Conservation (phyloP, 2,797 vertebrate species). For the Fundulus diaphanus region DNA sequence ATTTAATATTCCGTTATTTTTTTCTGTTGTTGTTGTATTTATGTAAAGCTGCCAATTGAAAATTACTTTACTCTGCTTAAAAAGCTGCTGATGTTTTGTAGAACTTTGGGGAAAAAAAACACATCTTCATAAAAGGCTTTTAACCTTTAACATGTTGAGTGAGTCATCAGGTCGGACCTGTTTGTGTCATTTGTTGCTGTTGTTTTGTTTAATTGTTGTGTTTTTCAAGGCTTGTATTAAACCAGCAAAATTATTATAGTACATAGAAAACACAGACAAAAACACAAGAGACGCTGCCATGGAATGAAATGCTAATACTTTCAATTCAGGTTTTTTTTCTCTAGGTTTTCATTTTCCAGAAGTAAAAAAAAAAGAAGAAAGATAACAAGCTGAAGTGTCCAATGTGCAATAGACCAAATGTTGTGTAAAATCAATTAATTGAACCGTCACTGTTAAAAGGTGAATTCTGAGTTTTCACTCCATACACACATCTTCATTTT, state of each 20-base stretch:
- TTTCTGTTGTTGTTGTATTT: too few species aligned
- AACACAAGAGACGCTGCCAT: conserved; percentile 40
- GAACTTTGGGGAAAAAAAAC: conserved; percentile 53
- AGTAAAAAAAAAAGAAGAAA: conserved; percentile 16
- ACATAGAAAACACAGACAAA: conserved; percentile 13
- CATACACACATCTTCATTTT: conserved; percentile 26
- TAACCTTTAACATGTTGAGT: conserved; percentile 58
- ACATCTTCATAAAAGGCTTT: conserved; percentile 60
- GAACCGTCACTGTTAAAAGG: conserved; percentile 45
- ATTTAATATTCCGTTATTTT: conserved; percentile 67
- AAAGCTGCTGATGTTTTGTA: conserved; percentile 76
- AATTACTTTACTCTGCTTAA: conserved; percentile 69
- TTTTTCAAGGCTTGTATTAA: conserved; percentile 35
- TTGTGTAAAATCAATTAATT: conserved; percentile 52
- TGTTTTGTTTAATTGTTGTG: conserved; percentile 32
- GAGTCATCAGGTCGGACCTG: conserved; percentile 38
- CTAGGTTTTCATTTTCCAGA: conserved; percentile 16
- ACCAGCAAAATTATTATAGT: conserved; percentile 59
- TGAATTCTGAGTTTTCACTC: conserved; percentile 23
- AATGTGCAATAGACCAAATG: conserved; percentile 72
- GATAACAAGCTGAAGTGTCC: not conserved
- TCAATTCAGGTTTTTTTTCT: conserved; percentile 9
- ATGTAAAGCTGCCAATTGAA: conserved; percentile 65
- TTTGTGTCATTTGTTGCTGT: conserved; percentile 2
- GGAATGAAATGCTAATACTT: conserved; percentile 22